phyloP scores from a whole-genome alignment of 2,113 vertebrate genomes.

The Penelope pileata region DNA sequence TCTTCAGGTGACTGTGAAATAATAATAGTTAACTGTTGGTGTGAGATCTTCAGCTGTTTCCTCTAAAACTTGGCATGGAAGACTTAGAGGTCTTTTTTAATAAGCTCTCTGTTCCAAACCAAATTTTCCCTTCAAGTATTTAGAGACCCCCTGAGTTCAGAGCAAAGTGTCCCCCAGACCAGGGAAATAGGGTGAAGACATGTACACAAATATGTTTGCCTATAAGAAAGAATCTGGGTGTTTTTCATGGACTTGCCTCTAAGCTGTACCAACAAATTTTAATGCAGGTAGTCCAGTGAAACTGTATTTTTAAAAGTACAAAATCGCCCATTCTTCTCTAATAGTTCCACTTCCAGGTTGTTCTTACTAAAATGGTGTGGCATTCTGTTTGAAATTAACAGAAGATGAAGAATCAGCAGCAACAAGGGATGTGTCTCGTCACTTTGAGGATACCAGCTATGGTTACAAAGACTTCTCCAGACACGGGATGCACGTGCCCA shows the following conservation, averaged over 20 bases:
- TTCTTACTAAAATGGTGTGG: not conserved
- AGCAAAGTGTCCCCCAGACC: not conserved
- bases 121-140: not conserved
- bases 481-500: slow-evolving; percentile 93
- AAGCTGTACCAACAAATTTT: not conserved
- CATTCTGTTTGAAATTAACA: slow-evolving; percentile 36
- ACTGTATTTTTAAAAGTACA: not conserved
- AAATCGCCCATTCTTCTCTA: not conserved
- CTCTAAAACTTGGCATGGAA: not conserved
- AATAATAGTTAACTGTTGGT: not conserved
- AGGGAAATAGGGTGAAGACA: not conserved
- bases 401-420: slow-evolving; percentile 90
- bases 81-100: not conserved
- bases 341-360: not conserved
- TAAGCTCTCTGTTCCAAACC: not conserved
- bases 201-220: not conserved
- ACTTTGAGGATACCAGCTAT: slow-evolving; percentile 97
- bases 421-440: slow-evolving; percentile 90
- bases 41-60: not conserved
- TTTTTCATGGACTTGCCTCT: not conserved
- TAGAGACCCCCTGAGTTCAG: not conserved
- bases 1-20: not conserved
- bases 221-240: not conserved
- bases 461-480: slow-evolving; percentile 98
- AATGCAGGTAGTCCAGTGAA: not conserved